Evolutionary conservation across 2,888 invertebrate genomes (phyloP).

Genomic region (Drosophila nr. medialis): DNA sequence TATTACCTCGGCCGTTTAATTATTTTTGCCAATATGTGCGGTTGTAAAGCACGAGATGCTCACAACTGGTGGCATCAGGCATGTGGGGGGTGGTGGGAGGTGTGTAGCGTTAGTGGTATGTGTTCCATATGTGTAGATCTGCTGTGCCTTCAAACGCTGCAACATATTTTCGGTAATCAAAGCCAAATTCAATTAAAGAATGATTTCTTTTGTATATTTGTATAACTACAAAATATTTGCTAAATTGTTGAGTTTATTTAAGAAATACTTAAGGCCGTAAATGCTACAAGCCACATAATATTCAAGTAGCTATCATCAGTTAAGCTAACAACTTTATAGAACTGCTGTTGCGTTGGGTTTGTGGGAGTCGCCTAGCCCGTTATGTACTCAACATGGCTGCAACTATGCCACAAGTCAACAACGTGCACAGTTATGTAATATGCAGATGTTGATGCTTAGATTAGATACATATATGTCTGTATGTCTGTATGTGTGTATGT

Average conservation of each 20-base stretch:
- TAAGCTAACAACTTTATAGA: neutral
- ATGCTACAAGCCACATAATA: neutral
- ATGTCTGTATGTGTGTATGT: neutral
- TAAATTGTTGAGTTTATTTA: neutral
- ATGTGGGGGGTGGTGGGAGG: neutral
- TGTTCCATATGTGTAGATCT: neutral
- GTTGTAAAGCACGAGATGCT: conserved; percentile 17
- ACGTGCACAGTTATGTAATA: conserved; percentile 31
- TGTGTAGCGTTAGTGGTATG: neutral
- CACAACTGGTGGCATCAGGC: neutral
- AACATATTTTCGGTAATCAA: neutral
- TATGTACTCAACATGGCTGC: neutral
- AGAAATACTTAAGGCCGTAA: neutral
- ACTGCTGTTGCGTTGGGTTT: neutral
- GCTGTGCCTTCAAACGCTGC: neutral
- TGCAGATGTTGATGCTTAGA: conserved; percentile 47
- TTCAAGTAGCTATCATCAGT: neutral
- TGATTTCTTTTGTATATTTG: neutral
- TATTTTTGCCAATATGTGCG: conserved; percentile 55
- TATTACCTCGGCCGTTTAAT: conserved; percentile 64
- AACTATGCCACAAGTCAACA: conserved; percentile 31
- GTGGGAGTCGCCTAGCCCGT: neutral
- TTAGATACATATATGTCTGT: neutral
- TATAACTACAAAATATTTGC: neutral
- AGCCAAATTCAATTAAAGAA: neutral